phyloP scores from a whole-genome alignment of 2,797 vertebrate species.

The Fundulus diaphanus region DNA sequence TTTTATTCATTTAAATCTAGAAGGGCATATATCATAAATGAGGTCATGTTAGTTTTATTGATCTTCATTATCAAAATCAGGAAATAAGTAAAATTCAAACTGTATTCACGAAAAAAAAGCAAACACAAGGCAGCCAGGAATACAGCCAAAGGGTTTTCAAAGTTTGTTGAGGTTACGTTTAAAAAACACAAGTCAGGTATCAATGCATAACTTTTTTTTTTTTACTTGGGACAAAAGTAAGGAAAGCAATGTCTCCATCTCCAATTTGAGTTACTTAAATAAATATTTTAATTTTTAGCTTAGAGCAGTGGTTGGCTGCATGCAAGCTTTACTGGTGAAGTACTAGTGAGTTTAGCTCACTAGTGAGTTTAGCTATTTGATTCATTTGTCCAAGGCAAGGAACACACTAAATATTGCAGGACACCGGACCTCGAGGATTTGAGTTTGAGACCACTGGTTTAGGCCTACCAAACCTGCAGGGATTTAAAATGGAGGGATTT shows the following conservation, averaged over 20 bases:
- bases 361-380: too few species aligned
- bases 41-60: background rate
- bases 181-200: background rate
- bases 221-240: background rate
- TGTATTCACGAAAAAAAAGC: background rate
- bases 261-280: background rate
- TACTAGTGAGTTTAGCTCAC: too few species aligned
- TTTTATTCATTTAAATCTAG: background rate
- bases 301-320: too few species aligned
- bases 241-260: background rate
- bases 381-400: too few species aligned
- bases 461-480: background rate
- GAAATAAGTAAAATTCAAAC: background rate
- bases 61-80: background rate
- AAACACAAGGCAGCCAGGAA: background rate
- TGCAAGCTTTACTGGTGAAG: too few species aligned
- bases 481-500: background rate
- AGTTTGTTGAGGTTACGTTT: background rate
- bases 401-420: too few species aligned
- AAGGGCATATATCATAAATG: background rate
- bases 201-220: too few species aligned
- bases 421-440: too few species aligned
- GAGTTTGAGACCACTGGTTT: too few species aligned
- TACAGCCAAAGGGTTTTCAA: background rate
- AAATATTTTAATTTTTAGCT: background rate